Evolutionary conservation across 2,888 invertebrate species (phyloP).

Genomic region (Deroplatys truncata): DNA sequence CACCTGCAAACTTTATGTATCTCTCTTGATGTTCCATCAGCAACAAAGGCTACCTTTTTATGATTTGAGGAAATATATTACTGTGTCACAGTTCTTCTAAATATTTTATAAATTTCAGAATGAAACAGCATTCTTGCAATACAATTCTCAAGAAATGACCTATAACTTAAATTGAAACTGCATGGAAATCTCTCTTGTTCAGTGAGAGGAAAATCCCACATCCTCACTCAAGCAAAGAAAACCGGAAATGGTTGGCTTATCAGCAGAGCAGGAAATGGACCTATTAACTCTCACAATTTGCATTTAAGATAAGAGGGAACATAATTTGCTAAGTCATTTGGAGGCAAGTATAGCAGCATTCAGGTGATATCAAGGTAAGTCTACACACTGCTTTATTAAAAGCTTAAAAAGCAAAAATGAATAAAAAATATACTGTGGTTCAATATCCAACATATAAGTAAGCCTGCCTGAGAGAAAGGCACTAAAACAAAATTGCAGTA

Average conservation of each 20-base stretch:
- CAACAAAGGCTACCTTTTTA: no score
- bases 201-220: background rate
- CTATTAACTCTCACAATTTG: background rate
- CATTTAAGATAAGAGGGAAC: background rate
- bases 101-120: no score
- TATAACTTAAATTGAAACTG: background rate
- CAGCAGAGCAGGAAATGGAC: background rate
- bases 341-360: background rate
- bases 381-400: background rate
- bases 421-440: no score
- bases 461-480: no score
- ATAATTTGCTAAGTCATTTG: background rate
- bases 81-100: no score
- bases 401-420: no score
- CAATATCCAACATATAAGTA: no score
- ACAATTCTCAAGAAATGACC: background rate
- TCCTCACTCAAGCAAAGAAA: background rate
- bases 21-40: no score
- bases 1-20: no score
- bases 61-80: no score
- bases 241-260: background rate
- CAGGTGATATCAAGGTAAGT: background rate
- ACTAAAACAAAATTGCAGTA: no score
- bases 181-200: background rate
- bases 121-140: no score